Conservation (phyloP, 2,797 vertebrate genomes). For the Agapornis canus region DNA sequence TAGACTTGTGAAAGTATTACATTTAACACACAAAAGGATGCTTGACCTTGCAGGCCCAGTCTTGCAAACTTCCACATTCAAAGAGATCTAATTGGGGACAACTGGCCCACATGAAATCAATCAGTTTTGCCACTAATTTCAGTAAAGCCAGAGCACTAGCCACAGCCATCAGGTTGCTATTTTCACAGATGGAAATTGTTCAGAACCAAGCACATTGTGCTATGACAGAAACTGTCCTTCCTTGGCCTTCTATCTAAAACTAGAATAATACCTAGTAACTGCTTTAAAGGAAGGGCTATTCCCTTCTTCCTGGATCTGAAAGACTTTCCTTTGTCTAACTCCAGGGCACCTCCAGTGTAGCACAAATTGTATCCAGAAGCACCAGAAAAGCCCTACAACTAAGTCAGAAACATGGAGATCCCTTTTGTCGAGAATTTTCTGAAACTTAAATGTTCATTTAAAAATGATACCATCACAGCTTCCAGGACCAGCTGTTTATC, state of each 20-base stretch:
- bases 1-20: background rate
- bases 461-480: constrained; percentile 8
- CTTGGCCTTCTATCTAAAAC: background rate
- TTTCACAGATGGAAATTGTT: background rate
- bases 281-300: background rate
- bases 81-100: background rate
- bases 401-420: background rate
- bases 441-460: background rate
- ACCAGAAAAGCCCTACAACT: background rate
- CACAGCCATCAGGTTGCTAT: background rate
- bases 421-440: background rate
- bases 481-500: background rate
- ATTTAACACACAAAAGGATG: background rate
- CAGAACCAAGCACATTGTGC: background rate
- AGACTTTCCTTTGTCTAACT: background rate
- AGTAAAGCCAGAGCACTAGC: background rate
- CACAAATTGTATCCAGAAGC: background rate
- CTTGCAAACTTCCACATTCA: background rate
- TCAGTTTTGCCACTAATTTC: background rate
- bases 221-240: background rate
- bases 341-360: background rate
- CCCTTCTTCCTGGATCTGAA: background rate
- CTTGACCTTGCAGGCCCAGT: background rate
- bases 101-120: background rate
- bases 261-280: background rate